Conservation (phyloP, 2,797 vertebrate species). For the Sphaeramia orbicularis region DNA sequence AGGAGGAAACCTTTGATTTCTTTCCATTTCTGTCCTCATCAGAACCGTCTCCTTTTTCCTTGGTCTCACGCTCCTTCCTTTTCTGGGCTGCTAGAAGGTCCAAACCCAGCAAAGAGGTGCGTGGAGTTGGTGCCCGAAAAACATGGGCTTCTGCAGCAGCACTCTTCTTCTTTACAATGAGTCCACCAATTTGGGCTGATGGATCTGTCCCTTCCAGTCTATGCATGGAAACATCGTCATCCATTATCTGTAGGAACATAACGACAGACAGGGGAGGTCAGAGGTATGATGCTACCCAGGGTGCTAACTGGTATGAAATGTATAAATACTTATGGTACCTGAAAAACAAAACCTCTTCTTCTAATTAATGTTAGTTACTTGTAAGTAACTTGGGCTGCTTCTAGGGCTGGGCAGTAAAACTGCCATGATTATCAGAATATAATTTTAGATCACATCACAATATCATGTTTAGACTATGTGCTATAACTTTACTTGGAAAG, state of each 20-base stretch:
- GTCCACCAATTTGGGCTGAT: conserved; percentile 87
- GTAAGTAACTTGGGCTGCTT: no score
- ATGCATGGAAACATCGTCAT: conserved; percentile 90
- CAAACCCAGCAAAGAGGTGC: conserved; percentile 92
- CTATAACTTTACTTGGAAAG: no score
- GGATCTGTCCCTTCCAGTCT: conserved; percentile 89
- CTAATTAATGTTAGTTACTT: no score
- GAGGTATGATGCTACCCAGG: not conserved
- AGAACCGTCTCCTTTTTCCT: conserved; percentile 80
- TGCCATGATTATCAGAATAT: no score
- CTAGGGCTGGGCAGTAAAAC: no score
- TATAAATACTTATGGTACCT: not conserved
- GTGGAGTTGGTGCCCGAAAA: conserved; percentile 94
- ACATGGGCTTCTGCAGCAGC: conserved; percentile 91
- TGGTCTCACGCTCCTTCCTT: conserved; percentile 91
- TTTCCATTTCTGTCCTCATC: conserved; percentile 84
- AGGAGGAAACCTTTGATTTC: conserved; percentile 89
- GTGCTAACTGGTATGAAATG: not conserved
- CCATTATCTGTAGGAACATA: conserved; percentile 67
- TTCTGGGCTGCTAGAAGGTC: conserved; percentile 95
- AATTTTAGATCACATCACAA: no score
- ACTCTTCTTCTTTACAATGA: conserved; percentile 91
- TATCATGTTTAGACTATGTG: no score
- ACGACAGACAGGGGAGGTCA: conserved; percentile 3
- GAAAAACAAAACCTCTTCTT: no score